These are phyloP conservation scores for Pollimyrus isidori DNA, from an alignment of 2,113 vertebrate genomes.

Conservation along the genomic window DNA sequence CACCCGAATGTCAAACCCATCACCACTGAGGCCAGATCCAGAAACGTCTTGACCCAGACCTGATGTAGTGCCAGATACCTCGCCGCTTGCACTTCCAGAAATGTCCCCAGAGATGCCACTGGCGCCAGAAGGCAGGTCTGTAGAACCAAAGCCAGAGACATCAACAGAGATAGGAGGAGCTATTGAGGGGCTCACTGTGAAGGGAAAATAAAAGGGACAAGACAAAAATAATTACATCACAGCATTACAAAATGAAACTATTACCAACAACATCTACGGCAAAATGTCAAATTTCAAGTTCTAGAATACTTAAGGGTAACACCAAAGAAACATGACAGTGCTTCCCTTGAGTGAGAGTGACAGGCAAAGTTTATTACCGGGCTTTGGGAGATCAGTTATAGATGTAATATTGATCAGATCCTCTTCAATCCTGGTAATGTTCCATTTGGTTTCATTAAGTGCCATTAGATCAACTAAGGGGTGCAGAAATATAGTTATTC, in stretches of 20 bases:
- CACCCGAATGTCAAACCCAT: slow-evolving; percentile 40
- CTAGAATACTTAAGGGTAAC: neutral
- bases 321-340: neutral
- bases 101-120: slow-evolving; percentile 35
- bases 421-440: slow-evolving; percentile 46
- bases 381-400: slow-evolving; percentile 36
- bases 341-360: neutral
- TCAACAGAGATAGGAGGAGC: slow-evolving; percentile 50
- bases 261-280: neutral
- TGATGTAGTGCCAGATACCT: slow-evolving; percentile 35
- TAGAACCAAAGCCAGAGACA: slow-evolving; percentile 43
- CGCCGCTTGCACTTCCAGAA: slow-evolving; percentile 53
- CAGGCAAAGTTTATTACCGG: slow-evolving; percentile 38
- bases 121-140: slow-evolving; percentile 36
- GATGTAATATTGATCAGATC: slow-evolving; percentile 44
- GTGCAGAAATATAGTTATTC: neutral
- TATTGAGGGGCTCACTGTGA: slow-evolving; percentile 56
- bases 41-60: slow-evolving; percentile 28
- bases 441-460: slow-evolving; percentile 51
- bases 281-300: neutral
- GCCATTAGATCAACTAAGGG: slow-evolving; percentile 37
- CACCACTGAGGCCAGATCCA: slow-evolving; percentile 37
- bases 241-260: neutral
- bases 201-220: slow-evolving; percentile 12
- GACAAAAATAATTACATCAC: neutral